A percentile compares a stretch with the other conserved stretches of the same genome.
phyloP scores from a whole-genome alignment of 2,113 vertebrate genomes.

The Vulpes vulpes region DNA sequence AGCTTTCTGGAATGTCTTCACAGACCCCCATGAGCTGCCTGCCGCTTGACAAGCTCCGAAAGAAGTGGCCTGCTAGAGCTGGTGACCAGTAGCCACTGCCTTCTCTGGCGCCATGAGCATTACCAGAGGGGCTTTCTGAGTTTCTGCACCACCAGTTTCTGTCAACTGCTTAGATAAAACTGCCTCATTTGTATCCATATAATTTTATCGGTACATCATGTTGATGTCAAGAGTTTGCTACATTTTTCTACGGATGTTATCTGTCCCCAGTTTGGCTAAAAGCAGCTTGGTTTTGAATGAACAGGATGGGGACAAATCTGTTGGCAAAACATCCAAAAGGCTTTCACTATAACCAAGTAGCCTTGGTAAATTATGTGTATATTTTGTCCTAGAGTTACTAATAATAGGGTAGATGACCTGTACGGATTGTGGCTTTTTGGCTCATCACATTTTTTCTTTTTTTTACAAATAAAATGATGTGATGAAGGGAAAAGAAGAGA shows the following conservation, averaged over 20 bases:
- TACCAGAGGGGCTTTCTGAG: conserved; percentile 77
- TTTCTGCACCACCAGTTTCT: conserved; percentile 81
- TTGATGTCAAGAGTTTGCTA: conserved; percentile 83
- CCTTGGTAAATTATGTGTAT: background rate
- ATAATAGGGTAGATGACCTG: background rate
- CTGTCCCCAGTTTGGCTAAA: conserved; percentile 63
- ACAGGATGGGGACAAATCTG: conserved; percentile 69
- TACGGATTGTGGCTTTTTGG: background rate
- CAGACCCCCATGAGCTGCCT: conserved; percentile 83
- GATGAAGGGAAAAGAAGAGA: background rate
- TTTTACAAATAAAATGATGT: background rate
- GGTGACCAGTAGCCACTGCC: conserved; percentile 67
- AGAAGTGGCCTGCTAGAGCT: conserved; percentile 66
- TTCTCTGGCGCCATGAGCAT: conserved; percentile 72
- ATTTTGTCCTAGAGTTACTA: conserved; percentile 38
- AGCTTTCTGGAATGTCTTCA: conserved; percentile 87
- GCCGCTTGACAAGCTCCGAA: conserved; percentile 81
- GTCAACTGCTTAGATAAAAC: conserved; percentile 81
- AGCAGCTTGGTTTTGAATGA: conserved; percentile 78
- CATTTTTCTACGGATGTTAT: conserved; percentile 71
- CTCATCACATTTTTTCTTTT: conserved; percentile 8
- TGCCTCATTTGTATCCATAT: conserved; percentile 84
- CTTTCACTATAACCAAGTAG: conserved; percentile 76
- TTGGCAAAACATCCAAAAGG: conserved; percentile 76
- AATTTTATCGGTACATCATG: conserved; percentile 83